Evolutionary conservation across 2,797 vertebrate species (phyloP), one percentile per base, ranked within the genome.

Genomic region (Mallotus villosus): DNA sequence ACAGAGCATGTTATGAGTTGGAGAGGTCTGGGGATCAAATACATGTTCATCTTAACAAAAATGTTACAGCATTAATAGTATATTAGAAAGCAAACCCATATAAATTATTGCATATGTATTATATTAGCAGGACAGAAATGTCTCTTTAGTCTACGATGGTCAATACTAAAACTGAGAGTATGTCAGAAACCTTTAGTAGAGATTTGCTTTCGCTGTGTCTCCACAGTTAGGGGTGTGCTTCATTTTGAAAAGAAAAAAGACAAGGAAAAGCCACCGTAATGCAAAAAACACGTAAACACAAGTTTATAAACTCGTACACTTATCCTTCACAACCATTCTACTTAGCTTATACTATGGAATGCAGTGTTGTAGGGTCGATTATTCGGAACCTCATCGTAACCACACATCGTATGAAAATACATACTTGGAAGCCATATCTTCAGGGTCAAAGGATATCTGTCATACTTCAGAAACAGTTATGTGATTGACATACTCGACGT

Each of bases 171-270:
- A 72, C 78, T 72, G 17, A 9, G 67, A 69, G 34, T 67, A 76
- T 79, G 72, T 69, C 62, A 79, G 70, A 58, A 66, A 67, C 58
- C 9, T 73, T 64, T 65, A 37, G 49, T 59, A 73, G 67, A 88
- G 85, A 87, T 93, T 94, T 94, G 93, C 90, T 95, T 95, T 94
- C 93, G 95, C 95, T 94, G 90, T 94, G 93, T 93, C 92, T 86
- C 81, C 88, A 55, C 51, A 55, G 78, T 87, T 92, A 91, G 72
- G 78, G 73, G 70, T 73, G 72, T 87, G 84, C 80, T 91, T 90
- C 61, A 80, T 80, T 86, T 90, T 80, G 80, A 87, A 91, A 90
- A 80, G 76, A 78, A 84, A 85, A 61, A 68, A 22, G 51, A 51
- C 27, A 2, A 70, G 49, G 90, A 66, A 87, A 90, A 88, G 88